Percentiles rank a stretch among this genome's conserved stretches.
These are phyloP conservation scores for Embiotoca jacksoni DNA, from an alignment of 2,113 vertebrate species.

Conservation along the genomic window DNA sequence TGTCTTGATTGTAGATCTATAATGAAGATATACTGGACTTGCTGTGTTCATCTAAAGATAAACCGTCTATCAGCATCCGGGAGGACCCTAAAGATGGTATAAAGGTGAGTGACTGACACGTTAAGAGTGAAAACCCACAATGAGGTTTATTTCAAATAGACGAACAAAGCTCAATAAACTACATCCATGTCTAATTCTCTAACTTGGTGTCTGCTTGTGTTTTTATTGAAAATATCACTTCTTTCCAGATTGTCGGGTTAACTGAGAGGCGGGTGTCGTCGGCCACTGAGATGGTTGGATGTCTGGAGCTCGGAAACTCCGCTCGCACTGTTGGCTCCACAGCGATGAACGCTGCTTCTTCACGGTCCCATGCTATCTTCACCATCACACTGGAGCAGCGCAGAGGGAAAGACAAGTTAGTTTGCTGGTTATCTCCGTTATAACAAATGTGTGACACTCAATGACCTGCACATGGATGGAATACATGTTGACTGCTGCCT, in stretches of 20 bases:
- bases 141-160: too few species aligned
- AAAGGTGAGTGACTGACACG: conserved; percentile 84
- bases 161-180: neutral
- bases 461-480: too few species aligned
- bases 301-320: conserved; percentile 94
- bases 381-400: conserved; percentile 93
- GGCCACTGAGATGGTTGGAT: conserved; percentile 89
- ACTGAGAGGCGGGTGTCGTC: conserved; percentile 88
- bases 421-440: neutral
- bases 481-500: too few species aligned
- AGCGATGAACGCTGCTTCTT: conserved; percentile 96
- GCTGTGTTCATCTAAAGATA: conserved; percentile 88
- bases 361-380: conserved; percentile 97
- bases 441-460: too few species aligned
- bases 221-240: neutral
- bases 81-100: conserved; percentile 97
- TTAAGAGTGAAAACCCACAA: neutral
- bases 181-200: neutral
- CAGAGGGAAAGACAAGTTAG: conserved; percentile 90
- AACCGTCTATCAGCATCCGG: conserved; percentile 89
- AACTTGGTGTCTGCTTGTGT: neutral
- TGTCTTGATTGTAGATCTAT: conserved; percentile 87
- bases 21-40: conserved; percentile 97
- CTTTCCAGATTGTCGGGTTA: conserved; percentile 91
- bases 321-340: conserved; percentile 93